Conservation (phyloP, 2,797 vertebrate species). For the Odontamblyopus rebecca region DNA sequence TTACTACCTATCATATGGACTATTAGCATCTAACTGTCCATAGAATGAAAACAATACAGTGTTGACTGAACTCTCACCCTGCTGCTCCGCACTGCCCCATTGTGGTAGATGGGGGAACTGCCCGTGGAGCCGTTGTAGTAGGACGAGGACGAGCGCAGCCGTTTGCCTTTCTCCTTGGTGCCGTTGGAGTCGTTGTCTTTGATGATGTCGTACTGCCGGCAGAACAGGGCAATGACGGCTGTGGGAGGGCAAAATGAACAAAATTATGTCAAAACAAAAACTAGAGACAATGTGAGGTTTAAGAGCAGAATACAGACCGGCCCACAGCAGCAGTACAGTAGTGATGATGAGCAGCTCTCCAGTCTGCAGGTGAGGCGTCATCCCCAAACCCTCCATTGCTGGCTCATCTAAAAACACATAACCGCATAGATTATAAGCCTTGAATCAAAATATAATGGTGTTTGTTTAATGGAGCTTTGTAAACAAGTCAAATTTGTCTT, state of each 20-base stretch:
- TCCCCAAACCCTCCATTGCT: conserved; percentile 91
- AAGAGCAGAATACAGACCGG: conserved; percentile 77
- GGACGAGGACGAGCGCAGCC: conserved; percentile 78
- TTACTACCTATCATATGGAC: not conserved
- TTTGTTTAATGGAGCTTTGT: not conserved
- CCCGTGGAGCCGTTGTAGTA: conserved; percentile 81
- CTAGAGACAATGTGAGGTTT: not conserved
- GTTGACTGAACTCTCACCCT: conserved; percentile 71
- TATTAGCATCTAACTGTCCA: not conserved
- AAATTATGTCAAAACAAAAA: not conserved
- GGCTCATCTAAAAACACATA: conserved; percentile 83
- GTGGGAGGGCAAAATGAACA: conserved; percentile 21
- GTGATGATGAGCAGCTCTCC: conserved; percentile 95
- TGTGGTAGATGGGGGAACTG: conserved; percentile 82
- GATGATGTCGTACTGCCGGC: conserved; percentile 97
- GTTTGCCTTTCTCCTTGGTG: conserved; percentile 90
- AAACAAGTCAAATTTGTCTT: too few species aligned
- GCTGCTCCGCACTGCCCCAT: conserved; percentile 80
- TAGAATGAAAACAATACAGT: not conserved
- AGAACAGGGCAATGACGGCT: conserved; percentile 97
- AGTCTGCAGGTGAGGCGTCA: conserved; percentile 88
- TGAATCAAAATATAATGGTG: not conserved
- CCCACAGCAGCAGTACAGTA: conserved; percentile 95
- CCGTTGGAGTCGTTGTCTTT: conserved; percentile 95
- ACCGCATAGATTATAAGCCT: not conserved